A percentile compares a stretch with the other conserved stretches of the same genome.
These are phyloP conservation scores for Cetoscarus ocellatus DNA, from an alignment of 2,797 vertebrate species.

Conservation along the genomic window DNA sequence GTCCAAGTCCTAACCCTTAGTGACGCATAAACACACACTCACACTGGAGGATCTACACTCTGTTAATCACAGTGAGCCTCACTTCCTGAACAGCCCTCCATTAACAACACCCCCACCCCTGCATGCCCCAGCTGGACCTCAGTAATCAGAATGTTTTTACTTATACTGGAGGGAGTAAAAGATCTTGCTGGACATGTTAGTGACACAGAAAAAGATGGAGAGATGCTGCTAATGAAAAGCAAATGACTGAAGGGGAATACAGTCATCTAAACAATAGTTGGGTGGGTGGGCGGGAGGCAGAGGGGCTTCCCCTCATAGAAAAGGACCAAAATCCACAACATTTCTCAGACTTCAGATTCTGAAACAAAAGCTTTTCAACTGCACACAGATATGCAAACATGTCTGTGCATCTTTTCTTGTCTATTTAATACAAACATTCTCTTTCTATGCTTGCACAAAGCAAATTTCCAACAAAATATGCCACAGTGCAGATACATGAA, in stretches of 20 bases:
- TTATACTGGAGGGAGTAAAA: slow-evolving; percentile 11
- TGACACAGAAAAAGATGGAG: slow-evolving; percentile 49
- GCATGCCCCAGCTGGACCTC: slow-evolving; percentile 19
- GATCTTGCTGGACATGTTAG: slow-evolving; percentile 24
- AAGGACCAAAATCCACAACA: slow-evolving; percentile 29
- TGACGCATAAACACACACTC: slow-evolving; percentile 39
- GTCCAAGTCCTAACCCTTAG: slow-evolving; percentile 52
- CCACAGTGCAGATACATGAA: slow-evolving; percentile 55
- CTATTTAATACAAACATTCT: slow-evolving; percentile 15
- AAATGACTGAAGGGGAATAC: slow-evolving; percentile 61
- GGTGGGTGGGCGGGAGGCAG: slow-evolving; percentile 53
- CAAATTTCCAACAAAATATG: slow-evolving; percentile 42
- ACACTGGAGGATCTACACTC: slow-evolving; percentile 18
- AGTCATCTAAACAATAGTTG: slow-evolving; percentile 58
- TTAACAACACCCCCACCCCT: background rate
- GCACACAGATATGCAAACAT: slow-evolving; percentile 39
- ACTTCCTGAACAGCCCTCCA: slow-evolving; percentile 41
- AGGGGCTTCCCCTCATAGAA: slow-evolving; percentile 43
- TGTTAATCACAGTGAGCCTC: slow-evolving; percentile 31
- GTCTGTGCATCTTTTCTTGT: background rate
- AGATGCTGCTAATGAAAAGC: slow-evolving; percentile 74
- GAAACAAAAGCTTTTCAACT: slow-evolving; percentile 7
- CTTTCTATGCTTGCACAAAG: slow-evolving; percentile 26
- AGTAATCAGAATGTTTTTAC: slow-evolving; percentile 40
- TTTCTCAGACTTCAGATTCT: slow-evolving; percentile 25